phyloP scores from a whole-genome alignment of 2,113 vertebrate genomes.

The Pitta sordida region DNA sequence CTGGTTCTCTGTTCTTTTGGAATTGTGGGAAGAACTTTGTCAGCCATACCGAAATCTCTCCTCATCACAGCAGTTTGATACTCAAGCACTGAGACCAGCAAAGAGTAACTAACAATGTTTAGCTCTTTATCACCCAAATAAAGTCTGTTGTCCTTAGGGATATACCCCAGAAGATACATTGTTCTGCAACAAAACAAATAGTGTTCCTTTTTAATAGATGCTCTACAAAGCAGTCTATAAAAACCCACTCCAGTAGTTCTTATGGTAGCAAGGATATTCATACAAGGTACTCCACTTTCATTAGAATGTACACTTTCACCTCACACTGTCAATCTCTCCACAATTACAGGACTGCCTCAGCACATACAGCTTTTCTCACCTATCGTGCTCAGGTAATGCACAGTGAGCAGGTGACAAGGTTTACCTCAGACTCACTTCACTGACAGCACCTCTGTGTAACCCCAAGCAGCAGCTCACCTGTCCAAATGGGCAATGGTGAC shows the following conservation, averaged over 20 bases:
- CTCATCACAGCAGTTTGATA: constrained; percentile 99
- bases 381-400: background rate
- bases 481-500: constrained; percentile 98
- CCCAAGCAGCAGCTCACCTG: constrained; percentile 72
- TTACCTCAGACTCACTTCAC: background rate
- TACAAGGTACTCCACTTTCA: background rate
- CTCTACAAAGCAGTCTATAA: background rate
- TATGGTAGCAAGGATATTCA: accelerated
- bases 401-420: background rate
- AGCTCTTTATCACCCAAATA: constrained; percentile 98
- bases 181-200: constrained; percentile 76
- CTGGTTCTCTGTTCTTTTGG: constrained; percentile 97
- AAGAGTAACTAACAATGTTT: constrained; percentile 95
- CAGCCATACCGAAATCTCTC: constrained; percentile 95
- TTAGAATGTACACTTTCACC: accelerated
- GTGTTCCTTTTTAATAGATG: background rate
- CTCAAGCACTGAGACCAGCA: constrained; percentile 94
- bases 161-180: constrained; percentile 98
- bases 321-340: background rate
- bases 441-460: background rate
- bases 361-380: background rate
- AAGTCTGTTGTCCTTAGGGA: constrained; percentile 96
- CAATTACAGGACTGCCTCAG: background rate
- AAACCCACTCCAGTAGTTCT: background rate
- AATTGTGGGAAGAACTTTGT: constrained; percentile 96